Conservation (phyloP, 2,797 vertebrate genomes). For the Chlorospingus semifuscus region DNA sequence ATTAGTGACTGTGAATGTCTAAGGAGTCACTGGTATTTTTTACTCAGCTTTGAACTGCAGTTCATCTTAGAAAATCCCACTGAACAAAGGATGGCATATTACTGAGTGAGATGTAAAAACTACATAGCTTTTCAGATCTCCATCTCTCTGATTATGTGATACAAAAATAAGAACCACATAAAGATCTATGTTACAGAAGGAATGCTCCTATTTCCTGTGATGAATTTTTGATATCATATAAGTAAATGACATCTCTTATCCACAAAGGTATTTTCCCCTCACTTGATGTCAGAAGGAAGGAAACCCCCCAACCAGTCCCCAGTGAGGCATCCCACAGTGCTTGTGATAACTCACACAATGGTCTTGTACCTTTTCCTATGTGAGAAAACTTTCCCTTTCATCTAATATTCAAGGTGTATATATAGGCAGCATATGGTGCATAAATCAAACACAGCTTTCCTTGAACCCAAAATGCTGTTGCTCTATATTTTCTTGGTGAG, state of each 20-base stretch:
- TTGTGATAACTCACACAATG: background rate
- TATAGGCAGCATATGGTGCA: slow-evolving; percentile 13
- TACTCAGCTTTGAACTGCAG: background rate
- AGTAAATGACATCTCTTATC: slow-evolving; percentile 47
- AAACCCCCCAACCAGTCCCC: slow-evolving; percentile 54
- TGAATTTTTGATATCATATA: slow-evolving; percentile 6
- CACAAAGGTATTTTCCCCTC: slow-evolving; percentile 60
- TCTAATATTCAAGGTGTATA: slow-evolving; percentile 49
- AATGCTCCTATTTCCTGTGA: slow-evolving; percentile 61
- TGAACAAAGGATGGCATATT: background rate
- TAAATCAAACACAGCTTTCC: background rate
- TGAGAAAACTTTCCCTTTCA: slow-evolving; percentile 63
- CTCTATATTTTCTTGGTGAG: background rate
- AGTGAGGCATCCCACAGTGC: slow-evolving; percentile 42
- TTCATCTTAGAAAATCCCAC: background rate
- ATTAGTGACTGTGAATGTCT: background rate
- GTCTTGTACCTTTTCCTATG: slow-evolving; percentile 27
- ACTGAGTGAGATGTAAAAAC: background rate
- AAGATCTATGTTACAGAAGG: slow-evolving; percentile 16
- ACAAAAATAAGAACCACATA: slow-evolving; percentile 9
- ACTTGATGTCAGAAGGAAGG: slow-evolving; percentile 59
- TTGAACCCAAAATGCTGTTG: slow-evolving; percentile 31
- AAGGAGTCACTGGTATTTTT: background rate
- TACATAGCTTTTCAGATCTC: background rate
- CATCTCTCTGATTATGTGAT: background rate